A percentile compares a stretch with the other conserved stretches of the same genome.
phyloP scores from a whole-genome alignment of 1,140 invertebrate species.

The Cotesia vestalis region DNA sequence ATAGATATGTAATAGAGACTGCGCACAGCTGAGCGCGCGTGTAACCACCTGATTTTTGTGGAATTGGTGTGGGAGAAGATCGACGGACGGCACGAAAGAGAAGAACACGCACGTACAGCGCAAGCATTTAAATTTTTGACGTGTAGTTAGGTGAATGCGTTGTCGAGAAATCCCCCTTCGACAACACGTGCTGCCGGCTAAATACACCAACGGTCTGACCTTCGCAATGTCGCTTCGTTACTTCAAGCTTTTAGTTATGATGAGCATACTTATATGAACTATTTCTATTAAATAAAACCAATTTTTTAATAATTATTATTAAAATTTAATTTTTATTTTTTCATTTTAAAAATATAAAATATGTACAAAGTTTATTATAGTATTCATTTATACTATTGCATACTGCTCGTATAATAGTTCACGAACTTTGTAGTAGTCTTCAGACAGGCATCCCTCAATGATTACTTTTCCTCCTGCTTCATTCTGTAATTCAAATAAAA shows the following conservation, averaged over 20 bases:
- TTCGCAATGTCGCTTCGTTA: constrained; percentile 1
- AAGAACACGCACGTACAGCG: constrained; percentile 32
- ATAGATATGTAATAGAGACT: constrained; percentile 22
- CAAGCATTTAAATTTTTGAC: constrained; percentile 55
- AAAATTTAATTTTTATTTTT: not conserved
- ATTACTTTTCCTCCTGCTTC: constrained; percentile 92
- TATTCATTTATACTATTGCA: constrained; percentile 85
- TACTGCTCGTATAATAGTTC: constrained; percentile 96
- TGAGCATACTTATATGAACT: too few relatives aligned
- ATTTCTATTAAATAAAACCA: too few relatives aligned
- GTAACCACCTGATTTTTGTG: constrained; percentile 54
- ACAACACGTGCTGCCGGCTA: constrained; percentile 42
- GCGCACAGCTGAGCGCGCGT: constrained; percentile 41
- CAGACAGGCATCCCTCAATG: constrained; percentile 91
- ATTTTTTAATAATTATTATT: not conserved
- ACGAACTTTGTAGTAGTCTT: constrained; percentile 95
- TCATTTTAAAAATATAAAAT: constrained; percentile 27
- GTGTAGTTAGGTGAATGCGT: constrained; percentile 27
- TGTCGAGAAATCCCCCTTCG: not conserved
- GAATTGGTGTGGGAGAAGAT: constrained; percentile 1
- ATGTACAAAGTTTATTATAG: not conserved
- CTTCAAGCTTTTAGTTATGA: too few relatives aligned
- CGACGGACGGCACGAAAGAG: not conserved
- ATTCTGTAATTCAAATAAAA: constrained; percentile 71
- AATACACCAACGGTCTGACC: constrained; percentile 26